Evolutionary conservation across 2,113 vertebrate genomes (phyloP).

Genomic region (Hyperoodon ampullatus): DNA sequence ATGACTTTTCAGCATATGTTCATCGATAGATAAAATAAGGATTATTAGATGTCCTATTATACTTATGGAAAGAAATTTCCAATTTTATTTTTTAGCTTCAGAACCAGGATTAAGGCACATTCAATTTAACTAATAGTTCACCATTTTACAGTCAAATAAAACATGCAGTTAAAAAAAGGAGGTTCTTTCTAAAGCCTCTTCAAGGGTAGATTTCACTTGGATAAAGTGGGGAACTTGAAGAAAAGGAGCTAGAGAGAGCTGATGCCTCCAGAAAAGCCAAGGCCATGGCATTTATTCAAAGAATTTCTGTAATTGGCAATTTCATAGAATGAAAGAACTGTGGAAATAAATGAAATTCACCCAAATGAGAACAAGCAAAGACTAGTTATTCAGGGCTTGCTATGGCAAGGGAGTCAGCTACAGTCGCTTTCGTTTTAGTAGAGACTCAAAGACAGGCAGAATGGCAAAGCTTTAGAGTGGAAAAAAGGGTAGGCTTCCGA

Average conservation of each 20-base stretch:
- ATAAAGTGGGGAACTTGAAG: background rate
- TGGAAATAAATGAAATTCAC: background rate
- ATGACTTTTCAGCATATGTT: background rate
- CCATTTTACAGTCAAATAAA: background rate
- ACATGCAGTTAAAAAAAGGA: background rate
- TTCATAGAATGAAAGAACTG: background rate
- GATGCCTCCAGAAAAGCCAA: background rate
- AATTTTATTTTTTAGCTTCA: conserved; percentile 25
- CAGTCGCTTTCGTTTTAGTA: background rate
- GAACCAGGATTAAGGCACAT: background rate
- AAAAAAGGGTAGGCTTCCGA: background rate
- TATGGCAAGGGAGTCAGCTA: background rate
- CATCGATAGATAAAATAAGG: background rate
- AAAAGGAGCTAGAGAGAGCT: background rate
- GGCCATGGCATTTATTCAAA: background rate
- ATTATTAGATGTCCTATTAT: background rate
- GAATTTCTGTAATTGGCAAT: background rate
- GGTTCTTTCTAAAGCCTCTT: background rate
- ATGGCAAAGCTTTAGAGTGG: background rate
- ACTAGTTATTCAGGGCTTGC: background rate
- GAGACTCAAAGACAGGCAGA: background rate
- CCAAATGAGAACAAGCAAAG: background rate
- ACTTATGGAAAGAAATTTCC: background rate
- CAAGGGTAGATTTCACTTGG: background rate
- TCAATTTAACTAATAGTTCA: background rate